A percentile compares a stretch with the other conserved stretches of the same genome.
These are phyloP conservation scores for Holocentrus rufus DNA, from an alignment of 2,797 vertebrate genomes.

Conservation along the genomic window DNA sequence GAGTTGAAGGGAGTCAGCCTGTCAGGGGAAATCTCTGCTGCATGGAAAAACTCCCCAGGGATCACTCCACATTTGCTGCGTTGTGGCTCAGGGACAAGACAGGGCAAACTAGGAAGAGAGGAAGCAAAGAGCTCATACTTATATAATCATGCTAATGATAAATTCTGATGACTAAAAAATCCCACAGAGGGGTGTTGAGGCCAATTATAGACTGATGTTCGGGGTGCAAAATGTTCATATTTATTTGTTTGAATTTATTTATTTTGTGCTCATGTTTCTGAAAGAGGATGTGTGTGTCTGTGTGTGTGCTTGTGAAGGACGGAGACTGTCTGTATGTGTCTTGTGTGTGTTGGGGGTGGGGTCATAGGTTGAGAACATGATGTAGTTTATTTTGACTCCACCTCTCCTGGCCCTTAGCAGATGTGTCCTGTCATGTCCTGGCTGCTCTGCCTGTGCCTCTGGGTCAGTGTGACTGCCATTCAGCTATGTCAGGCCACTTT, in stretches of 20 bases:
- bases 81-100: constrained; percentile 73
- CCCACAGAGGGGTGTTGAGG: constrained; percentile 32
- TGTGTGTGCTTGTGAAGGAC: not conserved
- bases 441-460: constrained; percentile 97
- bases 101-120: constrained; percentile 63
- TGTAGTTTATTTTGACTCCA: constrained; percentile 58
- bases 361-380: constrained; percentile 51
- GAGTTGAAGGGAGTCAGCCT: constrained; percentile 77
- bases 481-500: constrained; percentile 95
- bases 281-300: constrained; percentile 1
- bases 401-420: constrained; percentile 71
- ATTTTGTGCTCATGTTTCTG: constrained; percentile 9
- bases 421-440: constrained; percentile 97
- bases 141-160: constrained; percentile 72
- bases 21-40: constrained; percentile 81
- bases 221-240: constrained; percentile 19
- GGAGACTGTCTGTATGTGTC: not conserved
- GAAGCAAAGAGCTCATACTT: constrained; percentile 70
- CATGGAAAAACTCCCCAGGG: constrained; percentile 76
- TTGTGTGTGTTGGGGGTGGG: constrained; percentile 3
- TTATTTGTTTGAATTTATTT: constrained; percentile 12
- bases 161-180: constrained; percentile 66
- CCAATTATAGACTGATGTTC: constrained; percentile 45
- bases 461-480: constrained; percentile 94
- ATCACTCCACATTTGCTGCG: constrained; percentile 75